Evolutionary conservation across 2,888 invertebrate genomes (phyloP), one percentile per base, ranked within the genome.

Genomic region (Eumerus sabulonum): DNA sequence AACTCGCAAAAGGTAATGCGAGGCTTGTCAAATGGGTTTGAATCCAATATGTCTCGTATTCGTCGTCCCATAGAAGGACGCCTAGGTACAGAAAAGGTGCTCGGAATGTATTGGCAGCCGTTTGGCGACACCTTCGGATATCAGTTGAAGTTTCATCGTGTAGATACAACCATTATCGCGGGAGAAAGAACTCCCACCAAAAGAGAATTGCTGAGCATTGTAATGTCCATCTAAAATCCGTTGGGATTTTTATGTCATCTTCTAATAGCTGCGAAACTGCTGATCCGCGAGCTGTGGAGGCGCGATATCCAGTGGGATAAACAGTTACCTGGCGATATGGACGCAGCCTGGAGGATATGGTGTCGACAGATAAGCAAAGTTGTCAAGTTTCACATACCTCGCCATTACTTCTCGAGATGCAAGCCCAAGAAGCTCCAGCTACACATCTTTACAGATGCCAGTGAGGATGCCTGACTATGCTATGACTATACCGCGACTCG

Each of bases 101-200:
- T 84, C 12, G 84, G 83, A 0, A 51, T 84, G 19, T 60, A 18
- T 16, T 83, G 84, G 84, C 56, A 82, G 13, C 27, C 72, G 1
- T 1, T 13, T 1, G 19, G 27, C 1, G 84, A 84, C 51, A 54
- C 18, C 12, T 76, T 84, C 7, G 51, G 12, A 1, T 74, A 27
- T 56, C 13, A 68, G 18, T 14, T 59, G 2, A 48, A 40, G n/a
- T 76, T 76, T 45, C 45, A 68, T 38, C 19, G 48, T 7, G 63
- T 64, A 0, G 62, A 68, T 16, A 12, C 18, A n/a, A 17, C 38
- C 4, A 36, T 76, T 19, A 47, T 45, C 50, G 9, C 77, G 54
- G 27, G 72, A 38, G 14, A 9, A 1, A 14, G 38, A 12, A 9
- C 16, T 36, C 51, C 51, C 4, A 51, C 38, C 5, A 51, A 51